These are phyloP conservation scores for Rhopalosiphum nymphaeae DNA, from an alignment of 2,888 invertebrate genomes.

Conservation along the genomic window DNA sequence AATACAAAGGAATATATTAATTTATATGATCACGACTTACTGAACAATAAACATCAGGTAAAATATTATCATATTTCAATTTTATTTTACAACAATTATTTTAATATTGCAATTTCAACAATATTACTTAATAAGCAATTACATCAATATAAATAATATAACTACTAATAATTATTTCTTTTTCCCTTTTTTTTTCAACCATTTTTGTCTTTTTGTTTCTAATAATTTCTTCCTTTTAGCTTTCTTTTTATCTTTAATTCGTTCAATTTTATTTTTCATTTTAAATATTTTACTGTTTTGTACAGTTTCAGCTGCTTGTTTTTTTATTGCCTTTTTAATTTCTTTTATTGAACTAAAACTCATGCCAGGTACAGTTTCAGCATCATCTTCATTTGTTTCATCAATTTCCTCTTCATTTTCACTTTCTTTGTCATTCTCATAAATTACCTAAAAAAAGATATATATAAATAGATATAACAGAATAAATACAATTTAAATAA, in stretches of 20 bases:
- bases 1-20: neutral
- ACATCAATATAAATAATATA: neutral
- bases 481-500: neutral
- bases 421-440: conserved; percentile 69
- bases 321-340: conserved; percentile 79
- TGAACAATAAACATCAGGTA: no score
- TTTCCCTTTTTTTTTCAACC: conserved; percentile 63
- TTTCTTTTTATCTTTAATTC: conserved; percentile 76
- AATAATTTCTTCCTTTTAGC: conserved; percentile 69
- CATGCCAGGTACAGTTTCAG: conserved; percentile 72
- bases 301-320: conserved; percentile 80
- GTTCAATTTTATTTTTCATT: conserved; percentile 77
- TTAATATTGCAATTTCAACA: conserved; percentile 1
- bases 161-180: conserved; percentile 10
- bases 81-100: neutral
- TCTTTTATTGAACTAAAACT: conserved; percentile 76
- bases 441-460: conserved; percentile 53
- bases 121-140: neutral
- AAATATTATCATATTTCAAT: no score
- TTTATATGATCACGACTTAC: no score
- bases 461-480: neutral
- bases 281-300: conserved; percentile 84
- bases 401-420: conserved; percentile 70
- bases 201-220: conserved; percentile 60
- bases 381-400: conserved; percentile 68